phyloP scores from a whole-genome alignment of 2,113 vertebrate species.

The Aviceda subcristata region DNA sequence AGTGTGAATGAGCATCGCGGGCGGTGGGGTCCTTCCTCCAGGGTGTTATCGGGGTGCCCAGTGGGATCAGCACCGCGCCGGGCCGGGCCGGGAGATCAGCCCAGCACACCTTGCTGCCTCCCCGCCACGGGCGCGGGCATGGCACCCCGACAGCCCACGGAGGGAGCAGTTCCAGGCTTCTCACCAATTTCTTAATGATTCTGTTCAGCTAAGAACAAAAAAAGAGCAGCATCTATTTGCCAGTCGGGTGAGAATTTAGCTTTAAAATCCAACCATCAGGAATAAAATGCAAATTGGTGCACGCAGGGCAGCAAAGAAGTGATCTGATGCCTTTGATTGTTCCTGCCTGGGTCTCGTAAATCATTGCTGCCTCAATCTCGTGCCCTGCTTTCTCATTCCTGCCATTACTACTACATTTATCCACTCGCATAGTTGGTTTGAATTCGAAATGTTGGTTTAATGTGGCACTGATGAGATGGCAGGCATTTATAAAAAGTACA shows the following conservation, averaged over 20 bases:
- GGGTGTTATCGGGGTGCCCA: background rate
- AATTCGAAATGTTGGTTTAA: constrained; percentile 25
- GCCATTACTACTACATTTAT: constrained; percentile 28
- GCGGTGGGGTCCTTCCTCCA: rapidly evolving
- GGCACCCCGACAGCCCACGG: rapidly evolving
- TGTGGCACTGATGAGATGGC: constrained; percentile 16
- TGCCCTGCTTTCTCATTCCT: constrained; percentile 41
- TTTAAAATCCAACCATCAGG: background rate
- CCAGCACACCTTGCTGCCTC: background rate
- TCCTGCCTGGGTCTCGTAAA: constrained; percentile 34
- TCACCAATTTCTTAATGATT: background rate
- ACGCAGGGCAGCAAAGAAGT: background rate
- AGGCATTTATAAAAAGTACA: background rate
- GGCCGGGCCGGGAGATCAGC: background rate
- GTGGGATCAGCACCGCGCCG: background rate
- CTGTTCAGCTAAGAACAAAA: background rate
- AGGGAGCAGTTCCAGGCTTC: background rate
- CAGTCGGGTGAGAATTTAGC: background rate
- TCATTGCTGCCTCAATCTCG: background rate
- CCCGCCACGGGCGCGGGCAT: rapidly evolving
- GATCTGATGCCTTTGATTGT: constrained; percentile 42
- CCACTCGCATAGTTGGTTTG: background rate
- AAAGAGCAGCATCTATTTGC: background rate
- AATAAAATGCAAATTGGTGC: constrained; percentile 12
- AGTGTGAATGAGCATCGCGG: background rate